Evolutionary conservation across 2,113 vertebrate genomes (phyloP).

Genomic region (Podocnemis expansa): DNA sequence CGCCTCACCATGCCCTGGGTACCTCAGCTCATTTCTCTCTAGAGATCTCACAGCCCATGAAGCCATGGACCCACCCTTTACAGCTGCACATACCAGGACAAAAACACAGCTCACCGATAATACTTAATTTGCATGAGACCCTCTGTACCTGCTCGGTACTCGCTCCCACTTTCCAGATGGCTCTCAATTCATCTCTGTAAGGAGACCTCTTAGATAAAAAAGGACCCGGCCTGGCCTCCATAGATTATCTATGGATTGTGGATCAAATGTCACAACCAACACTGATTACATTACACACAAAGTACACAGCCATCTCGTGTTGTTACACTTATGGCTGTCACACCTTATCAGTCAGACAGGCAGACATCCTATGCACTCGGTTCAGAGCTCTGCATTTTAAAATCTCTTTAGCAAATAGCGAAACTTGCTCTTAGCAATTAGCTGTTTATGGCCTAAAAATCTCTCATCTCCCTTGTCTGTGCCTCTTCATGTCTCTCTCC

Average conservation of each 20-base stretch:
- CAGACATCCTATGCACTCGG: background rate
- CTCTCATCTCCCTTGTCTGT: background rate
- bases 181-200: background rate
- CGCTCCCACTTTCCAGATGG: background rate
- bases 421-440: background rate
- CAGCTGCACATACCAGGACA: fast-evolving
- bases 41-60: background rate
- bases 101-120: background rate
- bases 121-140: background rate
- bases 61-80: background rate
- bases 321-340: background rate
- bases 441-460: background rate
- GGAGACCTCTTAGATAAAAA: background rate
- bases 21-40: no score
- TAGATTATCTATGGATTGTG: background rate
- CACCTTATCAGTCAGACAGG: background rate
- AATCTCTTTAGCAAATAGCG: background rate
- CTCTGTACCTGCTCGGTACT: background rate
- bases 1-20: background rate
- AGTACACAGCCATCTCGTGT: background rate
- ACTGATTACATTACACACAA: fast-evolving
- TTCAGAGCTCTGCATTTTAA: fast-evolving
- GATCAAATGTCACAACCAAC: background rate
- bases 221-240: fast-evolving
- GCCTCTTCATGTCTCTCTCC: background rate